A percentile compares a stretch with the other conserved stretches of the same genome.
These are phyloP conservation scores for Trematomus bernacchii DNA, from an alignment of 2,797 vertebrate genomes.

Conservation along the genomic window DNA sequence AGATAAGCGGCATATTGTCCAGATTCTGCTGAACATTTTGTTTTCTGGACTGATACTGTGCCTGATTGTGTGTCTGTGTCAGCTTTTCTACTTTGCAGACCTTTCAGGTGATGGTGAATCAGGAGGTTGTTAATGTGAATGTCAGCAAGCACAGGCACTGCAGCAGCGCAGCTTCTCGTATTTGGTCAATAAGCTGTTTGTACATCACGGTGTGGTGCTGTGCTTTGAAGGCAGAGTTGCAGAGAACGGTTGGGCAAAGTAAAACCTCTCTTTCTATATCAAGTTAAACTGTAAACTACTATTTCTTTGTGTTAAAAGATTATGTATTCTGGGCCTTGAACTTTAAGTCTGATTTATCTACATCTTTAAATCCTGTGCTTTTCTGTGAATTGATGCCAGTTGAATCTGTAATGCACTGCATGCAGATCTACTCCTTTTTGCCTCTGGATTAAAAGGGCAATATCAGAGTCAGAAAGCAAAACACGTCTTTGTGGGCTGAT, in stretches of 20 bases:
- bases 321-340: neutral
- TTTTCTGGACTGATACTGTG: slow-evolving; percentile 5
- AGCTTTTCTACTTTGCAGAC: slow-evolving; percentile 23
- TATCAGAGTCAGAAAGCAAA: slow-evolving; percentile 28
- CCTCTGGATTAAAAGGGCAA: slow-evolving; percentile 17
- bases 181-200: slow-evolving; percentile 34
- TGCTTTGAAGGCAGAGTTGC: neutral
- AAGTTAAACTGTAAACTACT: neutral
- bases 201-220: slow-evolving; percentile 15
- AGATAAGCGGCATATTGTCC: neutral
- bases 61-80: slow-evolving; percentile 3
- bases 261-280: neutral
- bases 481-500: slow-evolving; percentile 7
- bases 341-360: neutral
- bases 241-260: neutral
- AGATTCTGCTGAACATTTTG: slow-evolving; percentile 6
- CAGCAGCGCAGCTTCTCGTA: slow-evolving; percentile 43
- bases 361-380: neutral
- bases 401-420: neutral
- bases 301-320: neutral
- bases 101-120: slow-evolving; percentile 36
- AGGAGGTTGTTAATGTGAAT: slow-evolving; percentile 41
- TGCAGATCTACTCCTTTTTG: slow-evolving; percentile 10
- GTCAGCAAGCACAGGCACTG: slow-evolving; percentile 54
- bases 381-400: too few relatives aligned